Evolutionary conservation across 2,113 vertebrate genomes (phyloP).

Genomic region (Hemibagrus wyckioides): DNA sequence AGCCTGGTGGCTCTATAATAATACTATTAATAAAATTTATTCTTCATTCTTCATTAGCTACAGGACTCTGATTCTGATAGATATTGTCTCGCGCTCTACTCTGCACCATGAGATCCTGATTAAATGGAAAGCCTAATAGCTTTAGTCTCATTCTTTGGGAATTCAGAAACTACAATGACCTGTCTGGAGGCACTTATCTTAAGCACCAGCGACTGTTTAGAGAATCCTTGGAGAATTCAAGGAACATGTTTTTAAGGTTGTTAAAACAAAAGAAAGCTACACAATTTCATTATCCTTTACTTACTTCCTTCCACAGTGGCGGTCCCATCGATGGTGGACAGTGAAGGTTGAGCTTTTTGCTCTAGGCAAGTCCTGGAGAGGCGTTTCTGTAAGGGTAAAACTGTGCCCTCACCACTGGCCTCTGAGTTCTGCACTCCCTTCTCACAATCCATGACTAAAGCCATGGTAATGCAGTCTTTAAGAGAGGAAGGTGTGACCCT

Average conservation of each 20-base stretch:
- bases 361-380: conserved; percentile 74
- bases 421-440: conserved; percentile 57
- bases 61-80: background rate
- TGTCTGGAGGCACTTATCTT: conserved; percentile 39
- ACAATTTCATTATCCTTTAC: conserved; percentile 6
- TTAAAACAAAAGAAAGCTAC: background rate
- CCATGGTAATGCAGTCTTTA: conserved; percentile 74
- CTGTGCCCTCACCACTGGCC: conserved; percentile 64
- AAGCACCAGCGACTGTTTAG: background rate
- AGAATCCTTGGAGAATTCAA: background rate
- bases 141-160: conserved; percentile 34
- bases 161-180: conserved; percentile 49
- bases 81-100: background rate
- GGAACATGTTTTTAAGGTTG: background rate
- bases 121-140: conserved; percentile 45
- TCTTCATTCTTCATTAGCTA: background rate
- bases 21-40: background rate
- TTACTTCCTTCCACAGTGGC: conserved; percentile 69
- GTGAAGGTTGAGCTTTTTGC: conserved; percentile 70
- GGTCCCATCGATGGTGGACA: conserved; percentile 68
- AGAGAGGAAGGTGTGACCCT: conserved; percentile 58
- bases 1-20: background rate
- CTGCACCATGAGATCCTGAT: conserved; percentile 36
- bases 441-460: conserved; percentile 68
- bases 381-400: conserved; percentile 69